Percentiles rank a stretch among this genome's conserved stretches.
Conservation (phyloP, 2,888 invertebrate genomes). For the Uropetala carovei region DNA sequence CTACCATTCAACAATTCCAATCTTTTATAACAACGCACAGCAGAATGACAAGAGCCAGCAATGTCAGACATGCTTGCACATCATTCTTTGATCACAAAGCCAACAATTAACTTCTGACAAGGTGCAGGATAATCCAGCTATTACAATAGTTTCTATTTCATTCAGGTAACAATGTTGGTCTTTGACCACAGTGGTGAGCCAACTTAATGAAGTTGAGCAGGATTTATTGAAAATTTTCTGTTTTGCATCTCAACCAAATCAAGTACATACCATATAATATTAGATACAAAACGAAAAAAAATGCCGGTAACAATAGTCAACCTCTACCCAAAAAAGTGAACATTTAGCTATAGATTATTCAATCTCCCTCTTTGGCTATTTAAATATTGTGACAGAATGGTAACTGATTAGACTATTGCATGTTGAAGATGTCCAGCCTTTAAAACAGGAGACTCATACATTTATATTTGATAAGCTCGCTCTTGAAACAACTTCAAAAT, state of each 20-base stretch:
- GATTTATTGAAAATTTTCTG: constrained; percentile 57
- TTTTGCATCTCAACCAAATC: constrained; percentile 35
- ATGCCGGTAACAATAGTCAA: constrained; percentile 64
- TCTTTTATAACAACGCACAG: constrained; percentile 62
- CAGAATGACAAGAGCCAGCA: constrained; percentile 56
- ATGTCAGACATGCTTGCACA: constrained; percentile 59
- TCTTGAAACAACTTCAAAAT: constrained; percentile 62
- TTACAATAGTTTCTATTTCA: constrained; percentile 49
- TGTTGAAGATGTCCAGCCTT: constrained; percentile 62
- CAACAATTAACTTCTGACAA: constrained; percentile 63
- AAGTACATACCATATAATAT: constrained; percentile 57
- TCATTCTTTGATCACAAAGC: constrained; percentile 59
- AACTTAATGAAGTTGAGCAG: constrained; percentile 63
- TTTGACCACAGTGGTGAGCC: constrained; percentile 64
- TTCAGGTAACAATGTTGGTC: constrained; percentile 64
- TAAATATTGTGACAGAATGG: constrained; percentile 62
- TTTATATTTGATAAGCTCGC: constrained; percentile 64
- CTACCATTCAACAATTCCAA: constrained; percentile 62
- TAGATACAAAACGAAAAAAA: constrained; percentile 58
- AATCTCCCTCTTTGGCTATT: constrained; percentile 64
- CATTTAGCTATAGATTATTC: constrained; percentile 61
- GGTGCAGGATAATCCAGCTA: constrained; percentile 64
- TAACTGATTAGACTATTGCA: constrained; percentile 64
- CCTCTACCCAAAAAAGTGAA: constrained; percentile 63
- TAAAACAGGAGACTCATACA: constrained; percentile 63